Evolutionary conservation across 2,797 vertebrate species (phyloP).

Genomic region (Pogonophryne albipinna): DNA sequence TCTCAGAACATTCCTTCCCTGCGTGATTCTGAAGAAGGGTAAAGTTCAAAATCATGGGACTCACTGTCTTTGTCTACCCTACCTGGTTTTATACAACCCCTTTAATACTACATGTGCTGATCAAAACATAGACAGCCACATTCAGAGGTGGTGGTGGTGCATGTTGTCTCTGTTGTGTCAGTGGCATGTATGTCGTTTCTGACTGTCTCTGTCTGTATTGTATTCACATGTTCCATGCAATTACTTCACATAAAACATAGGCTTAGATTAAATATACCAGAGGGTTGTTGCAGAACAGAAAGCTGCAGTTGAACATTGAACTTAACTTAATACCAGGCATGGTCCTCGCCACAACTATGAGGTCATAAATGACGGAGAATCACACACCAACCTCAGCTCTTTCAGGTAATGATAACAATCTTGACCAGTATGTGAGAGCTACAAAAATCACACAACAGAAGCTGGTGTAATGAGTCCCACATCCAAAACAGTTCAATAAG

Average conservation of each 20-base stretch:
- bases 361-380: slow-evolving; percentile 10
- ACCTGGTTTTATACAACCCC: neutral
- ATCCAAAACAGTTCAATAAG: neutral
- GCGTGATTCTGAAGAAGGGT: slow-evolving; percentile 49
- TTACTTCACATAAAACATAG: neutral
- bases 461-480: neutral
- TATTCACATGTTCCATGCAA: neutral
- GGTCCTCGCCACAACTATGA: slow-evolving; percentile 10
- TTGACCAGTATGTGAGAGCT: neutral
- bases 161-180: neutral
- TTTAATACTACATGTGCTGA: slow-evolving; percentile 4
- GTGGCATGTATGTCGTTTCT: slow-evolving; percentile 6
- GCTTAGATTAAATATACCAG: neutral
- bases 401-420: slow-evolving; percentile 9
- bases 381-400: neutral
- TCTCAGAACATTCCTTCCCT: slow-evolving; percentile 32
- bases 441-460: neutral
- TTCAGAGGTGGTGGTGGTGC: neutral
- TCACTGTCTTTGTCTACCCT: neutral
- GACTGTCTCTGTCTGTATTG: slow-evolving; percentile 2
- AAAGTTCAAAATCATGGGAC: slow-evolving; percentile 57
- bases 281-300: slow-evolving; percentile 36
- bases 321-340: slow-evolving; percentile 1
- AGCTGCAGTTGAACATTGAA: slow-evolving; percentile 52
- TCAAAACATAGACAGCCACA: neutral